Evolutionary conservation across 2,797 vertebrate genomes (phyloP).

Genomic region (Pangasius macronema): DNA sequence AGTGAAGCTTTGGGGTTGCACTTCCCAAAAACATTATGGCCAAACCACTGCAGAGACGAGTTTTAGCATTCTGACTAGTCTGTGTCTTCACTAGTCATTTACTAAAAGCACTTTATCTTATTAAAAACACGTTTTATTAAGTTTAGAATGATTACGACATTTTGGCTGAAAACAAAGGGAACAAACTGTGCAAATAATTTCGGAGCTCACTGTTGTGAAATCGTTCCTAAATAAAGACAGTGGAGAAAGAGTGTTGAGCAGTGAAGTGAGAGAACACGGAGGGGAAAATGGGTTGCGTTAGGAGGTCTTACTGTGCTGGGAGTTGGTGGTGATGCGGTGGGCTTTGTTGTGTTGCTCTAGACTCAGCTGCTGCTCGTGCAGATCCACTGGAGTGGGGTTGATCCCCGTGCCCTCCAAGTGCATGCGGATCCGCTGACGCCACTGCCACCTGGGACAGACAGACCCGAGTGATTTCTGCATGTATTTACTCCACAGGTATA

Average conservation of each 20-base stretch:
- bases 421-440: constrained; percentile 92
- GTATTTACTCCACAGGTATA: not conserved
- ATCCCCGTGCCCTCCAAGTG: constrained; percentile 94
- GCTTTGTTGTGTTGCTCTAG: constrained; percentile 90
- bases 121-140: too few relatives aligned
- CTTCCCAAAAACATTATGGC: not conserved
- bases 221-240: not conserved
- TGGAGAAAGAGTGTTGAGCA: not conserved
- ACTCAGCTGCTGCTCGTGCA: constrained; percentile 94
- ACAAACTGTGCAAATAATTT: not conserved
- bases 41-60: not conserved
- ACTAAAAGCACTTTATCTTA: not conserved
- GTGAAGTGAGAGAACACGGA: not conserved
- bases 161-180: not conserved
- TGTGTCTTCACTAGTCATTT: not conserved
- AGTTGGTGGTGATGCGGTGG: constrained; percentile 76
- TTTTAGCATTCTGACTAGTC: not conserved
- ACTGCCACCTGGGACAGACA: constrained; percentile 82
- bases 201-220: not conserved
- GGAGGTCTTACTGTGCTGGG: constrained; percentile 62
- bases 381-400: constrained; percentile 88
- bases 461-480: not conserved
- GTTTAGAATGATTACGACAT: not conserved
- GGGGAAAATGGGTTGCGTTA: not conserved
- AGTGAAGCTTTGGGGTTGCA: not conserved